Evolutionary conservation across 2,797 vertebrate species (phyloP).

Genomic region (Champsocephalus esox): DNA sequence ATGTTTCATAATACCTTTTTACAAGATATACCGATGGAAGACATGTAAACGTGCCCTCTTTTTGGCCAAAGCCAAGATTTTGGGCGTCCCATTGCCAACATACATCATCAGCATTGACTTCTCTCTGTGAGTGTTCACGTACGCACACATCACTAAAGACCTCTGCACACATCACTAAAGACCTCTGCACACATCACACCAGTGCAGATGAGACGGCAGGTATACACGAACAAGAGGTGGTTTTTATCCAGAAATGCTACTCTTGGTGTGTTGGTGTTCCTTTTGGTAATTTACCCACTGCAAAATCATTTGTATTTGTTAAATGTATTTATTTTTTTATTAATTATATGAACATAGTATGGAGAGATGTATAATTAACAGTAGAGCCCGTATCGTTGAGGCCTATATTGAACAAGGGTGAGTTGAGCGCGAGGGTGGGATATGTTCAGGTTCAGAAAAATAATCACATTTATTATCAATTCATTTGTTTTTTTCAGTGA

Average conservation of each 20-base stretch:
- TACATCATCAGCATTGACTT: conserved; percentile 84
- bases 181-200: too few relatives aligned
- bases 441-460: conserved; percentile 69
- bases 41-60: conserved; percentile 74
- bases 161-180: neutral
- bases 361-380: conserved; percentile 77
- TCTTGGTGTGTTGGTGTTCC: conserved; percentile 68
- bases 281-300: conserved; percentile 71
- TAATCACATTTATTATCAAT: conserved; percentile 60
- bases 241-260: conserved; percentile 75
- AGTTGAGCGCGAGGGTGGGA: conserved; percentile 40
- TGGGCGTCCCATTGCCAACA: conserved; percentile 82
- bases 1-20: conserved; percentile 85
- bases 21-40: conserved; percentile 75
- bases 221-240: conserved; percentile 61
- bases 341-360: conserved; percentile 81
- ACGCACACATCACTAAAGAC: too few relatives aligned
- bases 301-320: conserved; percentile 83
- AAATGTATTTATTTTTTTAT: conserved; percentile 88
- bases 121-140: conserved; percentile 56
- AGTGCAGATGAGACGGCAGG: conserved; percentile 38
- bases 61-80: conserved; percentile 67
- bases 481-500: conserved; percentile 58
- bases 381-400: conserved; percentile 72
- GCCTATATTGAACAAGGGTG: conserved; percentile 69